phyloP scores from a whole-genome alignment of 1,140 invertebrate genomes.

The Polypedilum vanderplanki region DNA sequence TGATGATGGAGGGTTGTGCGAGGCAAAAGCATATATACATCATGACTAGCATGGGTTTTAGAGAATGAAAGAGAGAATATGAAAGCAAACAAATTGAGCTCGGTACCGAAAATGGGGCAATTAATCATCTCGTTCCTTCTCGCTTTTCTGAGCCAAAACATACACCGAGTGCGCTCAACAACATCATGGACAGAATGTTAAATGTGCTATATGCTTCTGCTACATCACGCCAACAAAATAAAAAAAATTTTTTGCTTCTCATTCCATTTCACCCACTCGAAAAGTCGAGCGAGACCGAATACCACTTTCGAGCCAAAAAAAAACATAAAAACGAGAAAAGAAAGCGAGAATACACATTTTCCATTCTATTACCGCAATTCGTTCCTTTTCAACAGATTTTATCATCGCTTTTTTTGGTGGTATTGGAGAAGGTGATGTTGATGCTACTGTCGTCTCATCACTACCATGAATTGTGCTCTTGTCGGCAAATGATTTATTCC shows the following conservation, averaged over 20 bases:
- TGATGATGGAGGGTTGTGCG: background rate
- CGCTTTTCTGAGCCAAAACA: background rate
- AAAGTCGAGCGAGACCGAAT: background rate
- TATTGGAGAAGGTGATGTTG: background rate
- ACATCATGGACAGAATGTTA: slow-evolving; percentile 10
- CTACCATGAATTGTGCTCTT: background rate
- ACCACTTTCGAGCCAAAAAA: background rate
- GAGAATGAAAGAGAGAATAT: too few relatives aligned
- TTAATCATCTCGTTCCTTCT: slow-evolving; percentile 3
- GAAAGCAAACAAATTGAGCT: slow-evolving; percentile 26
- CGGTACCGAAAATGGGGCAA: slow-evolving; percentile 12
- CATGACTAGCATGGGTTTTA: background rate
- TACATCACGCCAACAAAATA: background rate
- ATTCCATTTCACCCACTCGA: background rate
- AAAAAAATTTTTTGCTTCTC: background rate
- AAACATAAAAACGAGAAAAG: background rate
- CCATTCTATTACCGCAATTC: slow-evolving; percentile 28
- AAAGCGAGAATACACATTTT: background rate
- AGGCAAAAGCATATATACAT: background rate
- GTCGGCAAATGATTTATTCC: slow-evolving; percentile 27
- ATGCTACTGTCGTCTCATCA: slow-evolving; percentile 5
- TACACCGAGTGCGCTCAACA: background rate
- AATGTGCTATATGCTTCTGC: background rate
- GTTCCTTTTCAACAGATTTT: slow-evolving; percentile 28
- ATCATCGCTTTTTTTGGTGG: slow-evolving; percentile 26